Conservation (phyloP, 2,888 invertebrate species). For the Alsophila aescularia region DNA sequence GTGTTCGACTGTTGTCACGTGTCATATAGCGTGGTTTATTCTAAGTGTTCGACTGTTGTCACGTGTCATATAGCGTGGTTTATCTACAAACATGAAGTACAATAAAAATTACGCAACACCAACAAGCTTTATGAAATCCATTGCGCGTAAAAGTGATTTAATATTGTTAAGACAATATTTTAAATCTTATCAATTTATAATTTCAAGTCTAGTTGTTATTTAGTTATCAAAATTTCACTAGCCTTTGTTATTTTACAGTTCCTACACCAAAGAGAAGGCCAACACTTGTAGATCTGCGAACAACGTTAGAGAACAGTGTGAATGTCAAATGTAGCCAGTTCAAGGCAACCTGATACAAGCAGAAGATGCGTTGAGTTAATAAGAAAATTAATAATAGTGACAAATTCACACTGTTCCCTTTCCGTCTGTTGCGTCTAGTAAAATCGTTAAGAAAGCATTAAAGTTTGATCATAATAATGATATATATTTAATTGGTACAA, state of each 20-base stretch:
- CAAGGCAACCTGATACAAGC: conserved; percentile 19
- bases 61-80: no score
- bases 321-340: conserved; percentile 43
- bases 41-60: no score
- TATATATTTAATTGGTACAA: conserved; percentile 31
- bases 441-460: conserved; percentile 43
- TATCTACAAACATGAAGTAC: conserved; percentile 1
- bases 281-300: conserved; percentile 62
- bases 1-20: no score
- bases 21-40: no score
- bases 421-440: conserved; percentile 43
- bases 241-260: conserved; percentile 81
- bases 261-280: conserved; percentile 77
- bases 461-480: conserved; percentile 37
- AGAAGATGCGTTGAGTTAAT: not conserved
- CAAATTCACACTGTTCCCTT: conserved; percentile 48
- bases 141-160: conserved; percentile 38
- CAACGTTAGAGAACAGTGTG: conserved; percentile 46
- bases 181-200: conserved; percentile 70
- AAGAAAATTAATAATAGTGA: not conserved
- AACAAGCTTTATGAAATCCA: conserved; percentile 34
- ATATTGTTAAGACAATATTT: no score
- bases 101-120: conserved; percentile 18
- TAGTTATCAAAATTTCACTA: conserved; percentile 84
- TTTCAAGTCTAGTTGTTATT: conserved; percentile 79